phyloP scores from a whole-genome alignment of 1,140 invertebrate species.

The Lucilia cuprina region DNA sequence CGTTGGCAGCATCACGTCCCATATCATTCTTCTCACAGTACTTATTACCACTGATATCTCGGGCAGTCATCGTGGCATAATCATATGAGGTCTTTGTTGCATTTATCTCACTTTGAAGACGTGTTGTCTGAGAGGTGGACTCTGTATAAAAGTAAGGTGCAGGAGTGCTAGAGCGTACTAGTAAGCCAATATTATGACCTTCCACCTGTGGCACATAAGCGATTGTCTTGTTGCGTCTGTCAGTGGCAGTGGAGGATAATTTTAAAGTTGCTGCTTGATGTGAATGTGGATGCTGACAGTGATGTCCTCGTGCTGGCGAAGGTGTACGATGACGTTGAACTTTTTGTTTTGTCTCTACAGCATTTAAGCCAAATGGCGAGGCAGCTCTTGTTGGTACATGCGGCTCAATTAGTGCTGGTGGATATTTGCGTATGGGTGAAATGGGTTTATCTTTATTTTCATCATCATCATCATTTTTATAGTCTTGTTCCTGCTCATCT shows the following conservation, averaged over 20 bases:
- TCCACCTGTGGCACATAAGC: constrained; percentile 53
- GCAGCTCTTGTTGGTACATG: constrained; percentile 46
- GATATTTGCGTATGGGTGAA: constrained; percentile 50
- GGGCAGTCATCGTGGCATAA: not conserved
- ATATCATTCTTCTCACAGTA: not conserved
- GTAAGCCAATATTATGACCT: constrained; percentile 54
- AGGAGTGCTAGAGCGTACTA: constrained; percentile 48
- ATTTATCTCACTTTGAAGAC: not conserved
- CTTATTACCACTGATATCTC: constrained; percentile 2
- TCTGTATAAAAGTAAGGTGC: not conserved
- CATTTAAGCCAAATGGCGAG: constrained; percentile 54
- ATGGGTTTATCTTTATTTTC: not conserved
- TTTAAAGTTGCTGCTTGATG: not conserved
- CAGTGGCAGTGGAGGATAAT: not conserved
- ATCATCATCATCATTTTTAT: not conserved
- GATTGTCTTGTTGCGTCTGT: not conserved
- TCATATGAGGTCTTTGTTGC: not conserved
- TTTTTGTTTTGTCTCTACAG: constrained; percentile 38
- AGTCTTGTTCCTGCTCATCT: not conserved
- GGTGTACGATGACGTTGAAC: not conserved
- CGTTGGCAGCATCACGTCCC: constrained; percentile 2
- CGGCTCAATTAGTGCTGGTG: constrained; percentile 54
- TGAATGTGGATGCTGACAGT: constrained; percentile 12
- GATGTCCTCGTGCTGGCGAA: constrained; percentile 15
- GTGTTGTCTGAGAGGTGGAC: too few species aligned